phyloP scores from a whole-genome alignment of 2,797 vertebrate genomes.

The Lindbergichthys nudifrons region DNA sequence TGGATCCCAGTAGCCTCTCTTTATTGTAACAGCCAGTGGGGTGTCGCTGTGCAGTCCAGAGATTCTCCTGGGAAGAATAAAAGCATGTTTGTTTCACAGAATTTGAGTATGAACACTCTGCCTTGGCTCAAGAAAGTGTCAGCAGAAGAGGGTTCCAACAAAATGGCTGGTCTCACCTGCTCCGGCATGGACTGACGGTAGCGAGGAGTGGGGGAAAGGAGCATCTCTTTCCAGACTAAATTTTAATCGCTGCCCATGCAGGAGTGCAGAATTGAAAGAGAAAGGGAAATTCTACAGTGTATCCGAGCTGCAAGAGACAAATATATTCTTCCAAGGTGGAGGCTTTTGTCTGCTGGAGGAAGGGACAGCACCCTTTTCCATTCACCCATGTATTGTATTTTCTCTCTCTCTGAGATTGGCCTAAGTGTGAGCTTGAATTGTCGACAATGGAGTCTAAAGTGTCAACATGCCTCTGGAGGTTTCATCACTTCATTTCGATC shows the following conservation, averaged over 20 bases:
- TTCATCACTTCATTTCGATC: background rate
- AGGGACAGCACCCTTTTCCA: background rate
- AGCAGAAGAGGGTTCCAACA: constrained; percentile 7
- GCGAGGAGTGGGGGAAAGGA: background rate
- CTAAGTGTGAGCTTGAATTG: background rate
- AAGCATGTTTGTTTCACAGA: constrained; percentile 19
- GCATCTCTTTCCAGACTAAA: constrained; percentile 10
- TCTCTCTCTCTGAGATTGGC: background rate
- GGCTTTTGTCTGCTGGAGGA: background rate
- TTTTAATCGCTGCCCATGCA: background rate
- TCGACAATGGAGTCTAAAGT: background rate
- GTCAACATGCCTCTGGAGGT: background rate
- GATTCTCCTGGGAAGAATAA: constrained; percentile 21
- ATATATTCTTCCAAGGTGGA: background rate
- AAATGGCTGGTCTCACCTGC: constrained; percentile 22
- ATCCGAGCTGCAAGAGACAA: constrained; percentile 10
- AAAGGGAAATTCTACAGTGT: constrained; percentile 1
- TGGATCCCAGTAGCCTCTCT: constrained; percentile 8
- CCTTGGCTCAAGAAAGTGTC: constrained; percentile 14
- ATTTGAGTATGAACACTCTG: constrained; percentile 9
- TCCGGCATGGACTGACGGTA: background rate
- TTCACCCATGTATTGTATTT: background rate
- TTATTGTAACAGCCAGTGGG: constrained; percentile 25
- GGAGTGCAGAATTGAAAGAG: background rate
- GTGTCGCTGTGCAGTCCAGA: constrained; percentile 18